Conservation (phyloP, 2,113 vertebrate species). For the Eidolon helvum region DNA sequence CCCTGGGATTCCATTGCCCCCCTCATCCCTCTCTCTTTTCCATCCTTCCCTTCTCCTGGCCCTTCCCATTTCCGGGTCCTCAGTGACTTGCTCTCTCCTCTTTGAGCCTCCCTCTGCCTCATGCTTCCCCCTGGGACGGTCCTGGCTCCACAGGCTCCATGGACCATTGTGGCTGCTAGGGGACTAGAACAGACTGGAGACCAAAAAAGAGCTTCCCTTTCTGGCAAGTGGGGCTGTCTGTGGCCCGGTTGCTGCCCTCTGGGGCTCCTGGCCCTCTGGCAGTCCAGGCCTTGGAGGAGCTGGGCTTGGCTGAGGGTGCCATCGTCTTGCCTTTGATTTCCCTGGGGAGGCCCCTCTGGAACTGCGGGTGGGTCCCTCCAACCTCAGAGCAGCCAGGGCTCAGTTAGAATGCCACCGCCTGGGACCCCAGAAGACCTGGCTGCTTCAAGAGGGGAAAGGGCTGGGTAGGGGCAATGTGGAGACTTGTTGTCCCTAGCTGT, state of each 20-base stretch:
- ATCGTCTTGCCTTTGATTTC: not conserved
- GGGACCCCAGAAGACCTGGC: not conserved
- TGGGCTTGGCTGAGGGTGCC: not conserved
- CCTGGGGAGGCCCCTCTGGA: not conserved
- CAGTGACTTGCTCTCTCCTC: not conserved
- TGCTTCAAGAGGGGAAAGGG: not conserved
- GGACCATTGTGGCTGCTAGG: not conserved
- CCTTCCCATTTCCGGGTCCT: not conserved
- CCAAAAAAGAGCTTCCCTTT: not conserved
- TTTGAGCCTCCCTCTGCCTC: not conserved
- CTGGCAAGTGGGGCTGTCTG: constrained; percentile 42
- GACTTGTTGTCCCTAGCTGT: not conserved
- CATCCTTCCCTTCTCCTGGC: not conserved
- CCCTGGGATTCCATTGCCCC: not conserved
- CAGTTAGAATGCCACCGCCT: not conserved
- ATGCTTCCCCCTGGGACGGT: not conserved
- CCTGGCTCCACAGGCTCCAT: not conserved
- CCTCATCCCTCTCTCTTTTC: not conserved
- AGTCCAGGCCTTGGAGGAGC: not conserved
- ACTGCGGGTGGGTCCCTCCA: not conserved
- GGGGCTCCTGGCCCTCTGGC: not conserved
- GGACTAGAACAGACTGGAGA: not conserved
- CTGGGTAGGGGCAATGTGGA: not conserved
- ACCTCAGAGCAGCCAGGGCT: not conserved
- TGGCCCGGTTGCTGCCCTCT: not conserved